These are phyloP conservation scores for Tylochromis polylepis DNA, from an alignment of 2,113 vertebrate genomes.

Conservation along the genomic window DNA sequence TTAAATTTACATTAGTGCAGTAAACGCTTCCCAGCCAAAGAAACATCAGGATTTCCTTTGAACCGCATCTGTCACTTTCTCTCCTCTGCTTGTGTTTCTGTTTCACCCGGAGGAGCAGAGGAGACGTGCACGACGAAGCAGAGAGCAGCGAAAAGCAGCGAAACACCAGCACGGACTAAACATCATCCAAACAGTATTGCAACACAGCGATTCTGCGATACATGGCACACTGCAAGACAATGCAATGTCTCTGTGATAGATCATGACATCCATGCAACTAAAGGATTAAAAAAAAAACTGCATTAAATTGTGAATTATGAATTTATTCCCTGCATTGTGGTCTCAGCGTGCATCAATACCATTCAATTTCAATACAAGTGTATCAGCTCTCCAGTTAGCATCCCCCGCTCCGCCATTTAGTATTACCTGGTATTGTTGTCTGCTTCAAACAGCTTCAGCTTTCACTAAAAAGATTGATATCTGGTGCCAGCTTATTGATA, in stretches of 20 bases:
- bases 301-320: not conserved
- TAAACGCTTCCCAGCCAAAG: not conserved
- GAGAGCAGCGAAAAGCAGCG: fast-evolving
- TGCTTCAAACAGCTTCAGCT: not conserved
- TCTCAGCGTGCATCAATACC: fast-evolving
- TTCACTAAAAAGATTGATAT: not conserved
- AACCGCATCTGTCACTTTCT: not conserved
- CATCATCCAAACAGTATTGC: fast-evolving
- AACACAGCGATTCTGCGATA: not conserved
- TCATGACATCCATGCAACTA: not conserved
- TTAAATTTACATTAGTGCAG: not conserved
- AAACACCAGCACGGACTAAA: not conserved
- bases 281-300: not conserved
- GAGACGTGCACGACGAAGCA: fast-evolving
- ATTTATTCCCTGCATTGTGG: not conserved
- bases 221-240: not conserved
- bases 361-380: not conserved
- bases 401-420: not conserved
- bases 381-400: not conserved
- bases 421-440: not conserved
- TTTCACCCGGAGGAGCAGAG: not conserved
- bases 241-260: not conserved
- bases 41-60: not conserved
- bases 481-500: not conserved
- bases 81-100: fast-evolving